Evolutionary conservation across 1,140 invertebrate species (phyloP).

Genomic region (fruit fly (Drosophila melanogaster)): Release_6_plus_ISO1_MT NC_004354.4:4755001-4755500

Average conservation of each 20-base stretch:
- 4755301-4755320: too few relatives aligned
- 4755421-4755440: not conserved
- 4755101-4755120: conserved; percentile 16
- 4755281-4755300: too few relatives aligned
- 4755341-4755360: too few relatives aligned
- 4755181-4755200: not conserved
- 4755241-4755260: too few relatives aligned
- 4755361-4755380: too few relatives aligned
- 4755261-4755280: too few relatives aligned
- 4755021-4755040: conserved; percentile 32
- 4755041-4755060: conserved; percentile 24
- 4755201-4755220: too few relatives aligned
- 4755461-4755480: not conserved
- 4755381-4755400: too few relatives aligned
- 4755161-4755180: not conserved
- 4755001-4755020: conserved; percentile 66
- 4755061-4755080: conserved; percentile 1
- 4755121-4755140: conserved; percentile 1
- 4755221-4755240: too few relatives aligned
- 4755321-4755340: too few relatives aligned
- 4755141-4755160: not conserved
- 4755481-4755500: not conserved
- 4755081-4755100: conserved; percentile 15
- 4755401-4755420: too few relatives aligned
- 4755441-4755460: too few relatives aligned